phyloP scores from a whole-genome alignment of 2,797 vertebrate genomes.

The Podargus strigoides region DNA sequence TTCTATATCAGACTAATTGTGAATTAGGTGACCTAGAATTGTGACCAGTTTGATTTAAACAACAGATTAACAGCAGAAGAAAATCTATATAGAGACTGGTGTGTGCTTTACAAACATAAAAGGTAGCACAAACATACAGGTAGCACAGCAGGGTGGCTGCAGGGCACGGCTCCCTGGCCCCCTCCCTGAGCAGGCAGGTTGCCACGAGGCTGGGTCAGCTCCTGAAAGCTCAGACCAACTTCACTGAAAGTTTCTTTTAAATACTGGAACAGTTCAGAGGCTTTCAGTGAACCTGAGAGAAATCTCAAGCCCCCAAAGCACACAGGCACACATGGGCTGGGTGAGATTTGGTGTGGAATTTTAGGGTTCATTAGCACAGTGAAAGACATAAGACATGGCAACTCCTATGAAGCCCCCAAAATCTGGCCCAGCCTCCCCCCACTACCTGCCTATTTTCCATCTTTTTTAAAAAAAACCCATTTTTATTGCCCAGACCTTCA shows the following conservation, averaged over 20 bases:
- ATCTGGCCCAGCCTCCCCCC: not conserved
- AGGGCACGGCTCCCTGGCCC: too few species aligned
- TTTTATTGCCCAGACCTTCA: not conserved
- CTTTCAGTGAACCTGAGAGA: not conserved
- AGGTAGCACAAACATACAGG: too few species aligned
- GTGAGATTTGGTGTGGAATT: not conserved
- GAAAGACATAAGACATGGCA: not conserved
- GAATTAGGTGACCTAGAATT: not conserved
- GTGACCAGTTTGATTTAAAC: not conserved
- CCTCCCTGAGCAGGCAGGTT: accelerated
- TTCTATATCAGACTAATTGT: not conserved
- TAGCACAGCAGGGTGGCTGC: too few species aligned
- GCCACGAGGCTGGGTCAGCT: not conserved
- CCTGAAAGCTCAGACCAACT: not conserved
- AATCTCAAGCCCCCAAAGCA: not conserved
- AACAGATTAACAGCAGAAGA: not conserved
- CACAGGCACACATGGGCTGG: not conserved
- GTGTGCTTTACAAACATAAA: too few species aligned
- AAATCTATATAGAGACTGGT: not conserved
- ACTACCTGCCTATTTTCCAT: not conserved
- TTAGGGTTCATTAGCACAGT: not conserved
- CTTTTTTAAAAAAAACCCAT: not conserved
- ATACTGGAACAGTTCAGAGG: not conserved
- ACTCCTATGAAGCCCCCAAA: not conserved
- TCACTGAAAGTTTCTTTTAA: not conserved